Evolutionary conservation across 2,797 vertebrate genomes (phyloP), one percentile per base, ranked within the genome.

Genomic region (Caiman crocodilus): DNA sequence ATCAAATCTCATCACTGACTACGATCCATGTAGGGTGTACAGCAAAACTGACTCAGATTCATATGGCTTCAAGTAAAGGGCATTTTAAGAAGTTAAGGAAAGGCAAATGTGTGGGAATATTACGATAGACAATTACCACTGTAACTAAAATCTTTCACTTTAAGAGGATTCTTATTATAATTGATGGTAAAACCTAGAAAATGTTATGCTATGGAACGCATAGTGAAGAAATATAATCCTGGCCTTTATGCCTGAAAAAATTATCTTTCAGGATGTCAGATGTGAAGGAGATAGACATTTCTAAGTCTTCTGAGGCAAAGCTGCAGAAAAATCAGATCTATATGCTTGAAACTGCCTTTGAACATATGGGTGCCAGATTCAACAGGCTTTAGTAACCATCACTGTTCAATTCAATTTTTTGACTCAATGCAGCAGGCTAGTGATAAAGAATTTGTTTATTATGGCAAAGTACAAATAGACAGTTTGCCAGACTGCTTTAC

Each of bases 311-410:
- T 69, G 90, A 87, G 58, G 81, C 58, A 95, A 94, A 96, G 90
- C 90, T 90, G 95, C 94, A 94, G 87, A 50, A 92, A 92, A 95
- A 94, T 84, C 74, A 32, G 80, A 90, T 92, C 78, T 91, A 87
- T 87, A 14, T 76, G 94, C 82, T n/a, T 35, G 84, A 85, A 85
- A 82, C 90, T 93, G 76, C 84, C 80, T 77, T 77, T n/a, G 84
- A 80, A 87, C 95, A 95, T 93, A 76, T 78, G 91, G 87, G 64
- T 76, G 85, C 90, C 92, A 96, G 91, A 95, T 69, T 69, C 63
- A 26, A 65, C 1, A 35, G 57, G 65, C 65, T 35, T 59, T 82
- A 56, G 18, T 4, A 79, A 60, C 2, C 11, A 76, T 76, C 76
- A 82, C 42, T 50, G 61, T 56, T 79, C 84, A 14, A 60, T 87